Percentiles rank a stretch among this genome's conserved stretches.
Conservation (phyloP, 1,140 invertebrate species). For the Drosophila kikkawai region DNA sequence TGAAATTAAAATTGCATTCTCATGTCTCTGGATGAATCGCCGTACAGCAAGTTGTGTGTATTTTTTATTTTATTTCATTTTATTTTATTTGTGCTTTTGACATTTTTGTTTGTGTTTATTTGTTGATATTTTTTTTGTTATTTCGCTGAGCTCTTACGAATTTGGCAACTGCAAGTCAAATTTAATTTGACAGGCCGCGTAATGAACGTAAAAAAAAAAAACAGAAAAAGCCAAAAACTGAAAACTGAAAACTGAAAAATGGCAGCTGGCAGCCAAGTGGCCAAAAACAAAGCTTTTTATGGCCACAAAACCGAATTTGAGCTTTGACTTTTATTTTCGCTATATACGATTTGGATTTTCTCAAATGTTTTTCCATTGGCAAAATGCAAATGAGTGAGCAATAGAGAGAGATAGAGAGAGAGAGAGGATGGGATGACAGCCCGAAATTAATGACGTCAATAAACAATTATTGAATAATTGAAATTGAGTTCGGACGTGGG, state of each 20-base stretch:
- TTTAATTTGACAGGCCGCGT: conserved; percentile 74
- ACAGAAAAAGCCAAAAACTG: conserved; percentile 9
- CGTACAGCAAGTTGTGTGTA: conserved; percentile 17
- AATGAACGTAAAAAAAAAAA: conserved; percentile 51
- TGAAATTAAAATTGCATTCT: conserved; percentile 47
- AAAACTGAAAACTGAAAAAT: conserved; percentile 60
- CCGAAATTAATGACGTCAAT: conserved; percentile 55
- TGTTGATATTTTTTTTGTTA: conserved; percentile 31
- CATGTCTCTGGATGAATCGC: conserved; percentile 2
- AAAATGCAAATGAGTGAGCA: conserved; percentile 36
- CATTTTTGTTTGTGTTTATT: conserved; percentile 34
- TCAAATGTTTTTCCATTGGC: conserved; percentile 25
- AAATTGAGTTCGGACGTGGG: conserved; percentile 22
- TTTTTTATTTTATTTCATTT: conserved; percentile 17
- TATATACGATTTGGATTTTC: conserved; percentile 33
- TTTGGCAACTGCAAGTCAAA: conserved; percentile 76
- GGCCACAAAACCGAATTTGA: conserved; percentile 59
- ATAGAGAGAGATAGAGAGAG: neutral
- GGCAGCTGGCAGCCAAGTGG: conserved; percentile 56
- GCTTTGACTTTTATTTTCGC: conserved; percentile 31
- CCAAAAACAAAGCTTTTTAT: conserved; percentile 75
- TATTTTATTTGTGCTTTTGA: conserved; percentile 26
- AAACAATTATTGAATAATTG: conserved; percentile 64
- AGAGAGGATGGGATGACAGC: conserved; percentile 20
- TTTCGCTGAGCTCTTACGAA: conserved; percentile 53